Base-by-base conservation (phyloP, 2,113 vertebrate genomes). In the Rhagologus leucostigma region DNA sequence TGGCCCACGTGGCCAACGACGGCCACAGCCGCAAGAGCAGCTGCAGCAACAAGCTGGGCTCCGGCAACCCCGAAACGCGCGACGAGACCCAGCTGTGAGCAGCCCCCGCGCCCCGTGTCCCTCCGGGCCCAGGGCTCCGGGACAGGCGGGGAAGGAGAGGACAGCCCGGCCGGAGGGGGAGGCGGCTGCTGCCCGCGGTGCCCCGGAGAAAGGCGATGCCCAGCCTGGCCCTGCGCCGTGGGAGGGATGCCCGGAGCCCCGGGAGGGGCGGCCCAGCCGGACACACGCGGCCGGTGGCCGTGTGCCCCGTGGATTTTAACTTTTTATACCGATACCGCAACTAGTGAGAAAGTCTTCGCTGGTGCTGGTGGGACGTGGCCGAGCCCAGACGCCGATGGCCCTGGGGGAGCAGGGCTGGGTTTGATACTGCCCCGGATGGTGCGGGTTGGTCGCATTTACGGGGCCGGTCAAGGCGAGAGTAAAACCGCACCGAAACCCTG, bases 1-100 rank as follows among this genome's bases (percentile, higher is more conserved):
- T 99, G 95, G 99, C 99, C 6, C 99, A 99, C 7, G 97, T 99
- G 87, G 98, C 98, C 32, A 98, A 99, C 41, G 98, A 99, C 9
- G 97, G 98, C 18, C 98, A 98, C 35, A 97, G 98, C 90, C 98
- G 92, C 84, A 96, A 98, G 78, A 97, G 96, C 84, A 97, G 98
- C 96, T 91, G 96, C 82, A 98, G 96, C 96, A 94, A 98, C 96
- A 98, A 98, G 92, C 97, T 98, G 93, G 98, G 98, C 21, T 97
- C 98, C 29, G 97, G 98, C 70, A 96, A 94, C 78, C 98, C 98
- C 0, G 98, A 99, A 95, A 99, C 99, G 0, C 98, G 98, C 2
- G 99, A 99, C 1, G 99, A 99, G 97, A 99, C 99, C 3, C 98
- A 98, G 88, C 98, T 98, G 68, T 98, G 97, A 98, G 95, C 33